Percentiles rank a stretch among this genome's conserved stretches.
Conservation (phyloP, 1,140 invertebrate species). For the Telenomus remus region DNA sequence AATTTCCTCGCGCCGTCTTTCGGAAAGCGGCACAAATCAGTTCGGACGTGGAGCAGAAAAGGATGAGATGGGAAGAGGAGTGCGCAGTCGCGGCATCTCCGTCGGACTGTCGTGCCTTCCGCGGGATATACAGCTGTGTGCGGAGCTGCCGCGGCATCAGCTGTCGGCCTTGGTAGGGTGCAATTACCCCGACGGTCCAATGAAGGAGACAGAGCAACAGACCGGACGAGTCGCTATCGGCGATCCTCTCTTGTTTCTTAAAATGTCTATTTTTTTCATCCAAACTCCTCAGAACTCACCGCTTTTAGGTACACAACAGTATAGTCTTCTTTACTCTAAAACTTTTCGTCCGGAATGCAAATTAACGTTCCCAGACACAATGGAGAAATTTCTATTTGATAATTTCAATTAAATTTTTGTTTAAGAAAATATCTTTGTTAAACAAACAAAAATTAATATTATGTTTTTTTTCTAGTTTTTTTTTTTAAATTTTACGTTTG, state of each 20-base stretch:
- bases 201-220: conserved; percentile 60
- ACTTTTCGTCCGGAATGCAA: no score
- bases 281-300: conserved; percentile 3
- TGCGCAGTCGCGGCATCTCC: conserved; percentile 26
- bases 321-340: conserved; percentile 31
- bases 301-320: conserved; percentile 23
- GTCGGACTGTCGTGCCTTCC: conserved; percentile 8
- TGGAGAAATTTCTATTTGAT: no score
- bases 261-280: no score
- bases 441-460: no score
- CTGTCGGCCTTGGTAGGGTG: conserved; percentile 75
- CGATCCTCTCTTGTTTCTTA: conserved; percentile 32
- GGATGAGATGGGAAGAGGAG: conserved; percentile 43
- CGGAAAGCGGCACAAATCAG: conserved; percentile 42
- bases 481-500: no score
- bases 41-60: conserved; percentile 20
- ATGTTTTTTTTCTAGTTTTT: conserved; percentile 4
- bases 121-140: conserved; percentile 64
- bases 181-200: conserved; percentile 72
- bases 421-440: no score
- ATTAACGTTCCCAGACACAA: no score
- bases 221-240: conserved; percentile 25
- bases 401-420: no score
- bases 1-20: conserved; percentile 41
- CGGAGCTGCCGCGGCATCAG: conserved; percentile 68